phyloP scores from a whole-genome alignment of 2,888 invertebrate species.

The Lampropteryx suffumata region DNA sequence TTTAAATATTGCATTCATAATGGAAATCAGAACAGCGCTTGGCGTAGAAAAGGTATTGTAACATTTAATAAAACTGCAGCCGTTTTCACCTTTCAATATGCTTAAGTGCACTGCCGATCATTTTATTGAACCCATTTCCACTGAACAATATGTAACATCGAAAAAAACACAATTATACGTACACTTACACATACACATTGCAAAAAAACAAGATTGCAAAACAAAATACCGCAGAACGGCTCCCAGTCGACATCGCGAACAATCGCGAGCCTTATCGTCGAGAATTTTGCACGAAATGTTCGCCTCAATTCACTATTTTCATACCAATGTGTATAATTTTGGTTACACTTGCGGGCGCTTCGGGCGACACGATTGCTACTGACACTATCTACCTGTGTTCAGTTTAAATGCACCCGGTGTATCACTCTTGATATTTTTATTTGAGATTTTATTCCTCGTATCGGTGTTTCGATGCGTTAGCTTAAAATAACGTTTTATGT shows the following conservation, averaged over 20 bases:
- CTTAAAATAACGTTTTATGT: slow-evolving; percentile 1
- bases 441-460: slow-evolving; percentile 26
- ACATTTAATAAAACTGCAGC: slow-evolving; percentile 3
- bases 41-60: slow-evolving; percentile 12
- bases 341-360: slow-evolving; percentile 49
- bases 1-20: slow-evolving; percentile 21
- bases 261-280: slow-evolving; percentile 49
- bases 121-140: slow-evolving; percentile 6
- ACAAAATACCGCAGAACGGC: slow-evolving; percentile 42
- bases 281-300: slow-evolving; percentile 48
- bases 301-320: slow-evolving; percentile 50
- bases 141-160: slow-evolving; percentile 13
- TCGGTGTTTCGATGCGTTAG: slow-evolving; percentile 19
- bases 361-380: slow-evolving; percentile 54
- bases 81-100: slow-evolving; percentile 1
- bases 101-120: slow-evolving; percentile 15
- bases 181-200: slow-evolving; percentile 61
- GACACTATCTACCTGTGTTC: slow-evolving; percentile 63
- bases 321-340: slow-evolving; percentile 51
- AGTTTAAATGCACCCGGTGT: slow-evolving; percentile 56
- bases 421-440: slow-evolving; percentile 52
- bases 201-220: slow-evolving; percentile 41
- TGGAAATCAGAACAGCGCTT: slow-evolving; percentile 17
- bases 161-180: slow-evolving; percentile 25
- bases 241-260: slow-evolving; percentile 46